Percentiles rank a stretch among this genome's conserved stretches.
phyloP scores from a whole-genome alignment of 2,113 vertebrate species.

The Scolopax mira region DNA sequence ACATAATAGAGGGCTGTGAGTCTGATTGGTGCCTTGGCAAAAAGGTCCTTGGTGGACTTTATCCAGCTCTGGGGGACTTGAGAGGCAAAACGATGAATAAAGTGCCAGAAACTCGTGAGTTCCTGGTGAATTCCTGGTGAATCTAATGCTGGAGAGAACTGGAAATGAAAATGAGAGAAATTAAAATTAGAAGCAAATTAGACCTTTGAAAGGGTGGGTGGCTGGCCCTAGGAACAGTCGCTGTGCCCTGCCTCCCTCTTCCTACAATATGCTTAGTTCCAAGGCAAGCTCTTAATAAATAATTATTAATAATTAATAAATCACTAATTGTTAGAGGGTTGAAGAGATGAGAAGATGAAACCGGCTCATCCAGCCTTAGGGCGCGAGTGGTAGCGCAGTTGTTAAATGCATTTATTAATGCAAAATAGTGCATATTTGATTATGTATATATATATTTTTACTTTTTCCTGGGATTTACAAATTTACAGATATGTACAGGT shows the following conservation, averaged over 20 bases:
- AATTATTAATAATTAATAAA: neutral
- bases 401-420: neutral
- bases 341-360: neutral
- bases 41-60: neutral
- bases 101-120: neutral
- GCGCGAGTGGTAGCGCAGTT: neutral
- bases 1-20: neutral
- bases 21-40: neutral
- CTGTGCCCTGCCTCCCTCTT: neutral
- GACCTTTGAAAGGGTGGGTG: neutral
- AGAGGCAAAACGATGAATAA: neutral
- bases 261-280: too few relatives aligned
- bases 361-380: neutral
- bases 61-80: neutral
- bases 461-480: neutral
- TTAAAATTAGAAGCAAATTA: neutral
- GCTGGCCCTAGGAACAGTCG: too few relatives aligned
- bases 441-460: too few relatives aligned
- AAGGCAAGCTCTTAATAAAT: neutral
- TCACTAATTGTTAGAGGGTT: too few relatives aligned
- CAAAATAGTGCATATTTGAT: neutral
- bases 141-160: neutral
- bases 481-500: too few relatives aligned
- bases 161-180: neutral
- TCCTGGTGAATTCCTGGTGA: too few relatives aligned